Percentiles rank a stretch among this genome's conserved stretches.
phyloP scores from a whole-genome alignment of 92 coral and sea anemone species.

The Palythoa grandiflora region DNA sequence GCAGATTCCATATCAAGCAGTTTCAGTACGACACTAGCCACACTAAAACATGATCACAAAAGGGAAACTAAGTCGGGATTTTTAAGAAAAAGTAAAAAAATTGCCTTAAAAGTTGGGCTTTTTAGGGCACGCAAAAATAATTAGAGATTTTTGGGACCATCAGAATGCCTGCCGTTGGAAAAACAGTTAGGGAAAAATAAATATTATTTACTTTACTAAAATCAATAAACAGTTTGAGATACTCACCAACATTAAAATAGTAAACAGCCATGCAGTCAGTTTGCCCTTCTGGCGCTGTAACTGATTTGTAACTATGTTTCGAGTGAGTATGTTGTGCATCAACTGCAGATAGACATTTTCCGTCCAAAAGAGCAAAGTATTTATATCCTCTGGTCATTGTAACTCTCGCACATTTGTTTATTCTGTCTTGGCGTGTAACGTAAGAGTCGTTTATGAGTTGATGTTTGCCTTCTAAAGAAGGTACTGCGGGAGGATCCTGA shows the following conservation, averaged over 20 bases:
- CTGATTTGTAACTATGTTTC: rapidly evolving
- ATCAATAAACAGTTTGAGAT: neutral
- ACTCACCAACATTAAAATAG: neutral
- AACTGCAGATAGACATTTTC: neutral
- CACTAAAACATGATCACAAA: too few relatives aligned
- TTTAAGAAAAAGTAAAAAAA: too few relatives aligned
- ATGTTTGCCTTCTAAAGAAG: conserved; percentile 13
- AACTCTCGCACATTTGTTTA: conserved; percentile 13
- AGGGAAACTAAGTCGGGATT: too few relatives aligned
- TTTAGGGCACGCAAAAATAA: too few relatives aligned
- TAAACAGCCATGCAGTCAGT: neutral
- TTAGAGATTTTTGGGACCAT: too few relatives aligned
- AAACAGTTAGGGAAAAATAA: too few relatives aligned
- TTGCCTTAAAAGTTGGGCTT: too few relatives aligned
- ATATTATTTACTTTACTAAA: neutral
- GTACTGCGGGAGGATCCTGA: neutral
- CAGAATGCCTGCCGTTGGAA: too few relatives aligned
- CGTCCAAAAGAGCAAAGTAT: neutral
- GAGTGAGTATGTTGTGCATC: neutral
- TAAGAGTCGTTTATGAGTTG: neutral
- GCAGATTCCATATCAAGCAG: too few relatives aligned
- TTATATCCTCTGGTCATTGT: conserved; percentile 18
- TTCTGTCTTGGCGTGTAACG: neutral
- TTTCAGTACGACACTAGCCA: too few relatives aligned
- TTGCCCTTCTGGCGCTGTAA: neutral